phyloP scores from a whole-genome alignment of 2,888 invertebrate species.

The Hirtodrosophila histrioides region DNA sequence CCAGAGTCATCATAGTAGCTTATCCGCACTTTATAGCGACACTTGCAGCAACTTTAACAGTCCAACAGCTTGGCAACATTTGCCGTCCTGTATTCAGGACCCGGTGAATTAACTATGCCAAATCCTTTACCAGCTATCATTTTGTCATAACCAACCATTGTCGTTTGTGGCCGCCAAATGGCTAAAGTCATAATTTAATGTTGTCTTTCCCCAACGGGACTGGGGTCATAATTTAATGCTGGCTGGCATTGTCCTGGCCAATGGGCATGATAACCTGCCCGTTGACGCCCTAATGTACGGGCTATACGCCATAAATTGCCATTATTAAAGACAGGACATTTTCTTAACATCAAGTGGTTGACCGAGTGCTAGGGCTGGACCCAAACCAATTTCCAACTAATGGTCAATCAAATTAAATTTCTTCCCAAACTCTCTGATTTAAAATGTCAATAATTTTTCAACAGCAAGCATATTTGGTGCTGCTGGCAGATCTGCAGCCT shows the following conservation, averaged over 20 bases:
- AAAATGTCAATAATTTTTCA: conserved; percentile 70
- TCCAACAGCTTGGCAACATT: too few species aligned
- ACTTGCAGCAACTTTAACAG: conserved; percentile 25
- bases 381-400: conserved; percentile 27
- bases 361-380: conserved; percentile 4
- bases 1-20: conserved; percentile 8
- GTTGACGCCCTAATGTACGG: conserved; percentile 31
- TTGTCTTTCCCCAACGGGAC: conserved; percentile 16
- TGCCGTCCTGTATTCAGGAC: neutral
- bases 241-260: conserved; percentile 2
- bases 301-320: conserved; percentile 53
- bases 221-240: conserved; percentile 58
- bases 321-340: conserved; percentile 42
- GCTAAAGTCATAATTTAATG: conserved; percentile 52
- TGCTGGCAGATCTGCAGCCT: conserved; percentile 3
- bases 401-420: conserved; percentile 56
- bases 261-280: conserved; percentile 32
- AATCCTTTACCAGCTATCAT: conserved; percentile 60
- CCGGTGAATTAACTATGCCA: conserved; percentile 15
- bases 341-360: conserved; percentile 44
- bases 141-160: conserved; percentile 49
- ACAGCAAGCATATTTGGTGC: conserved; percentile 19
- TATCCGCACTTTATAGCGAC: conserved; percentile 27
- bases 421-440: conserved; percentile 50
- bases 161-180: conserved; percentile 57